A percentile compares a stretch with the other conserved stretches of the same genome.
Conservation (phyloP, 2,888 invertebrate species). For the Adelognathus sp. region DNA sequence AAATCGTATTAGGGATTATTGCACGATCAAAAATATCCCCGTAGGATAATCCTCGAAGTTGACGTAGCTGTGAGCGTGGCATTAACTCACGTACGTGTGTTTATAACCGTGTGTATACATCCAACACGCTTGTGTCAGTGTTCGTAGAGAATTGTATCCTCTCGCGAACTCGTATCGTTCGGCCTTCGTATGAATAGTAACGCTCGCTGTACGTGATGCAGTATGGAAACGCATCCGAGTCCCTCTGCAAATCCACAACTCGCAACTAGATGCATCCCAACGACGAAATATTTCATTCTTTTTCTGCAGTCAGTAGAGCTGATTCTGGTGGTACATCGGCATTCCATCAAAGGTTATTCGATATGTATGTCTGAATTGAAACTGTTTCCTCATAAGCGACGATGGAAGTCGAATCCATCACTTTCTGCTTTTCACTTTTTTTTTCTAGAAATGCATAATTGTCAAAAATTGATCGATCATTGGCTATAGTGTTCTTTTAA, state of each 20-base stretch:
- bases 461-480: too few species aligned
- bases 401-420: too few species aligned
- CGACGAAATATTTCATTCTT: not conserved
- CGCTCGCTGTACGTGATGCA: not conserved
- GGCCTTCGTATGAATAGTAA: conserved; percentile 6
- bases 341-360: too few species aligned
- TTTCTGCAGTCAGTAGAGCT: not conserved
- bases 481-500: too few species aligned
- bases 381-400: too few species aligned
- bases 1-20: conserved; percentile 81
- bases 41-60: conserved; percentile 78
- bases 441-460: too few species aligned
- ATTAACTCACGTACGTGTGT: conserved; percentile 68
- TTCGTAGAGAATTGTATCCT: not conserved
- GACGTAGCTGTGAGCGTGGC: conserved; percentile 74
- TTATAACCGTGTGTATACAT: conserved; percentile 10
- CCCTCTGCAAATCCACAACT: not conserved
- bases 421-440: too few species aligned
- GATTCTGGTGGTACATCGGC: not conserved
- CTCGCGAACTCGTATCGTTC: conserved; percentile 30
- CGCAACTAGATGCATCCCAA: not conserved
- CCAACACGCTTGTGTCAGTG: not conserved
- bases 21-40: conserved; percentile 80
- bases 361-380: too few species aligned
- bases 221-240: not conserved